Percentiles rank a stretch among this genome's conserved stretches.
These are phyloP conservation scores for Disparrhopalites patrizii DNA, from an alignment of 2,888 invertebrate species.

Conservation along the genomic window DNA sequence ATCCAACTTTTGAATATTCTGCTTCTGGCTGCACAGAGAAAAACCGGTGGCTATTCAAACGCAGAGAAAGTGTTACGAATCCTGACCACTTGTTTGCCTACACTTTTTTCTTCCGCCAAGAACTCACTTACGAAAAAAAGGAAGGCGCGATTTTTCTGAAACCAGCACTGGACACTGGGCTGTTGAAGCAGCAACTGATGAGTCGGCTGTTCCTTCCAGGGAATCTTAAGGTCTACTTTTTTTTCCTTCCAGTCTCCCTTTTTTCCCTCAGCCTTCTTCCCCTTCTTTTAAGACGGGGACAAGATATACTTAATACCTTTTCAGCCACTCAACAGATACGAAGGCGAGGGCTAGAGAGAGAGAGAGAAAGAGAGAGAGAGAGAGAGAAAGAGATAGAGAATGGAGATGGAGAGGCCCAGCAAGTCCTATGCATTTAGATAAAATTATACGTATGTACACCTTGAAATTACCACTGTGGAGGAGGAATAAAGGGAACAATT, in stretches of 20 bases:
- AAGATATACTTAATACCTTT: neutral
- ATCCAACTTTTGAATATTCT: neutral
- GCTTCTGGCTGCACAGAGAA: neutral
- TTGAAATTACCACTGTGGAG: neutral
- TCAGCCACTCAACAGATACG: neutral
- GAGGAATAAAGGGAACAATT: slow-evolving; percentile 12
- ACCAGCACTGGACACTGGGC: slow-evolving; percentile 5
- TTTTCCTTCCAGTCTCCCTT: no score
- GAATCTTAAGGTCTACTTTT: slow-evolving; percentile 21
- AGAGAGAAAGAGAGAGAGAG: slow-evolving; percentile 21
- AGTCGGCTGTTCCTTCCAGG: slow-evolving; percentile 10
- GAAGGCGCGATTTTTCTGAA: slow-evolving; percentile 2
- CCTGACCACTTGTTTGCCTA: no score
- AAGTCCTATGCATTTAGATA: no score
- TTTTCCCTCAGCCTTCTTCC: no score
- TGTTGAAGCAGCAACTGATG: slow-evolving; percentile 22
- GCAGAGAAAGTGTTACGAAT: no score
- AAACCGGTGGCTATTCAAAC: no score
- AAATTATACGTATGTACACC: neutral
- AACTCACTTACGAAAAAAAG: no score
- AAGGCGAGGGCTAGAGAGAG: slow-evolving; percentile 10
- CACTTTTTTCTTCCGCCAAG: no score
- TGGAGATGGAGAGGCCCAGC: neutral
- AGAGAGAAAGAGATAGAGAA: neutral
- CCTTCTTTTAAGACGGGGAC: neutral